Evolutionary conservation across 2,888 invertebrate species (phyloP).

Genomic region (Sinotaia quadrata): DNA sequence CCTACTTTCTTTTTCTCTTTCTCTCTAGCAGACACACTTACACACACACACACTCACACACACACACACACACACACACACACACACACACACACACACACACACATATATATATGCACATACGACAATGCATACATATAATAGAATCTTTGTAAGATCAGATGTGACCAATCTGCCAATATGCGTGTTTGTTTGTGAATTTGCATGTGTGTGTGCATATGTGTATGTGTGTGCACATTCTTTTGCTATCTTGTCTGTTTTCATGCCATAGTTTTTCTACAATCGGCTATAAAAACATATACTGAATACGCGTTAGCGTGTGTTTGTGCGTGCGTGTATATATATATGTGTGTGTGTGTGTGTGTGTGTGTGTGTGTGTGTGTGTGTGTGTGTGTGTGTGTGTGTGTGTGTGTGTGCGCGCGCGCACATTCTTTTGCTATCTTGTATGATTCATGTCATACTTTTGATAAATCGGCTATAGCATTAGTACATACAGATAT

Average conservation of each 20-base stretch:
- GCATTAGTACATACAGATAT: too few relatives aligned
- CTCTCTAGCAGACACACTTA: too few relatives aligned
- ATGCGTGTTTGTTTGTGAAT: background rate
- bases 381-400: constrained; percentile 9
- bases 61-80: too few relatives aligned
- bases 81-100: too few relatives aligned
- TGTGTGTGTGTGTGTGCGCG: constrained; percentile 8
- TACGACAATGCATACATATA: background rate
- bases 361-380: constrained; percentile 18
- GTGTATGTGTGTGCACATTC: constrained; percentile 3
- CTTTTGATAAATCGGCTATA: too few relatives aligned
- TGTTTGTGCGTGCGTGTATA: background rate
- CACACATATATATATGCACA: background rate
- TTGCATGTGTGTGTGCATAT: constrained; percentile 1
- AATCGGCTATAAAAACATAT: too few relatives aligned
- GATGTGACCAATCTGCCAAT: background rate
- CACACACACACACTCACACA: too few relatives aligned
- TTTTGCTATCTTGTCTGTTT: background rate
- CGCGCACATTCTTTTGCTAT: too few relatives aligned
- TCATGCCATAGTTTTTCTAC: too few relatives aligned
- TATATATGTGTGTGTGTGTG: constrained; percentile 13
- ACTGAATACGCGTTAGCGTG: constrained; percentile 1
- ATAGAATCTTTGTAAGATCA: background rate
- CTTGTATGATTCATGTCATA: too few relatives aligned
- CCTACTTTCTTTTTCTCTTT: too few relatives aligned